A percentile compares a stretch with the other conserved stretches of the same genome.
Evolutionary conservation across 2,113 vertebrate genomes (phyloP).

Genomic region (Meleagris gallopavo): DNA sequence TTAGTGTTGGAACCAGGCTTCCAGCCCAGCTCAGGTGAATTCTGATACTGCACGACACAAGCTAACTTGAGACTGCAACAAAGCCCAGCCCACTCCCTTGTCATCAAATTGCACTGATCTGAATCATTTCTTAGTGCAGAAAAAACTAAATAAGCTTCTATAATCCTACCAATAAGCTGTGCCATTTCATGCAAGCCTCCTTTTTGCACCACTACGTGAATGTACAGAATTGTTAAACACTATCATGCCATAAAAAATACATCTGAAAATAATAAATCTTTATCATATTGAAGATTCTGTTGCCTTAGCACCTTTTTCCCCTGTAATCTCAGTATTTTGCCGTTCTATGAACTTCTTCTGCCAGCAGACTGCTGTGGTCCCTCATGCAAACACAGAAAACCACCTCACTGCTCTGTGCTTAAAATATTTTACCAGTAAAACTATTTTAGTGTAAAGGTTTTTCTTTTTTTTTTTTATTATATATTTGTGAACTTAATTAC

Average conservation of each 20-base stretch:
- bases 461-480: not conserved
- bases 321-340: not conserved
- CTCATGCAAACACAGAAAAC: not conserved
- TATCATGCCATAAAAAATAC: not conserved
- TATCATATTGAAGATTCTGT: not conserved
- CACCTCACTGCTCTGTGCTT: not conserved
- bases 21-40: not conserved
- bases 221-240: not conserved
- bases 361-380: not conserved
- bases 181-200: not conserved
- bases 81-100: not conserved
- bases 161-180: not conserved
- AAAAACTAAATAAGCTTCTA: not conserved
- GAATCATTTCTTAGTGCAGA: not conserved
- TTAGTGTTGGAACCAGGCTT: not conserved
- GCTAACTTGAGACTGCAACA: accelerated
- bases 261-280: not conserved
- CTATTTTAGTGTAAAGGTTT: not conserved
- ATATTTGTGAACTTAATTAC: not conserved
- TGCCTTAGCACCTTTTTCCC: not conserved
- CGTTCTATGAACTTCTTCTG: not conserved
- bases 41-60: not conserved
- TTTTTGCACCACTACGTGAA: not conserved
- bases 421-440: not conserved
- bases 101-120: not conserved